Evolutionary conservation across 2,113 vertebrate genomes (phyloP).

Genomic region (Morphnarchus princeps): DNA sequence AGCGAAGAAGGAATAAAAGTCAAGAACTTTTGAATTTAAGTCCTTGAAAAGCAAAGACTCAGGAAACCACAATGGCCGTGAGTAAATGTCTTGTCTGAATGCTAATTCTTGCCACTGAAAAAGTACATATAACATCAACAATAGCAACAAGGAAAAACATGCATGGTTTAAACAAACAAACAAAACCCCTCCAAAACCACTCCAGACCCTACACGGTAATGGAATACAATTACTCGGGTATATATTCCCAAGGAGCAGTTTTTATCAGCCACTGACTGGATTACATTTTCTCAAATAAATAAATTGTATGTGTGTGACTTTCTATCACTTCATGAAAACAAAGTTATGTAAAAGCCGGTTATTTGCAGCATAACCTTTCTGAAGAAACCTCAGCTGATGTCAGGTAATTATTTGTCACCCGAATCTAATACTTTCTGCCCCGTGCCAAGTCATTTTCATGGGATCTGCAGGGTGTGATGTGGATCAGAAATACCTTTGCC

Average conservation of each 20-base stretch:
- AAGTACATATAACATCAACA: background rate
- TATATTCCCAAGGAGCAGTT: background rate
- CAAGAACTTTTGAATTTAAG: background rate
- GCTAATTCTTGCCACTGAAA: background rate
- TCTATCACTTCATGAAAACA: background rate
- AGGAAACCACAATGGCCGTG: background rate
- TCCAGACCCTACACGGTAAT: background rate
- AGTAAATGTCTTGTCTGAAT: background rate
- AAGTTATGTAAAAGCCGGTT: slow-evolving; percentile 52
- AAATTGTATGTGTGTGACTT: background rate
- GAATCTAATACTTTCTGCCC: slow-evolving; percentile 81
- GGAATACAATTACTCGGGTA: background rate
- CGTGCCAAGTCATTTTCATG: slow-evolving; percentile 78
- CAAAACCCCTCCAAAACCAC: background rate
- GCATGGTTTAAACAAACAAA: background rate
- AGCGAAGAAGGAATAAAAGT: background rate
- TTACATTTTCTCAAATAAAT: background rate
- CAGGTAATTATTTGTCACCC: slow-evolving; percentile 85
- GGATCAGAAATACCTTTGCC: slow-evolving; percentile 67
- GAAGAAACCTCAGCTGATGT: slow-evolving; percentile 75
- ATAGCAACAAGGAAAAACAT: background rate
- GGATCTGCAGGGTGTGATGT: slow-evolving; percentile 66
- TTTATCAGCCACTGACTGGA: background rate
- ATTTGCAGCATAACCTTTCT: slow-evolving; percentile 79
- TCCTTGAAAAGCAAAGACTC: background rate